Percentiles rank a stretch among this genome's conserved stretches.
Conservation (phyloP, 2,888 invertebrate species). For the Drosophila merina region DNA sequence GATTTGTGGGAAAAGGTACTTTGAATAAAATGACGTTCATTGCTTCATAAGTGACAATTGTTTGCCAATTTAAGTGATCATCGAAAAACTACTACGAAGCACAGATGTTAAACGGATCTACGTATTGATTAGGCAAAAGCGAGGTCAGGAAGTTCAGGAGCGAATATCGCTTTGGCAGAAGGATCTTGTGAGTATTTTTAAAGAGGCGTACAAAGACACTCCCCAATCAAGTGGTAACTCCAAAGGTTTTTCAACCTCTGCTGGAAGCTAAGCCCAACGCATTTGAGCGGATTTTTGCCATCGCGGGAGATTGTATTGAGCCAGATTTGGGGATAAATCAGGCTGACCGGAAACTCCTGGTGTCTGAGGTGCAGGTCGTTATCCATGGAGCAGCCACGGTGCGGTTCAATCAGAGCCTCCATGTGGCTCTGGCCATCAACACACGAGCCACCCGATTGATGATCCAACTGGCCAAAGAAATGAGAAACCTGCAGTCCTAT, state of each 20-base stretch:
- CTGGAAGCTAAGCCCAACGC: constrained; percentile 69
- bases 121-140: constrained; percentile 18
- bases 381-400: constrained; percentile 97
- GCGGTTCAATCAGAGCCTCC: constrained; percentile 88
- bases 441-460: constrained; percentile 88
- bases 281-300: constrained; percentile 60
- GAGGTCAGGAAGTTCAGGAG: constrained; percentile 85
- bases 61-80: constrained; percentile 17
- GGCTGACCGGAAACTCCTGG: constrained; percentile 77
- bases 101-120: constrained; percentile 40
- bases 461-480: constrained; percentile 86
- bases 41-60: background rate
- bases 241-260: constrained; percentile 29
- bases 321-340: constrained; percentile 81
- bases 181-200: constrained; percentile 85
- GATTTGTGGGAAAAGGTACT: constrained; percentile 39
- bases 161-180: constrained; percentile 88
- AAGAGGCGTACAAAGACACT: background rate
- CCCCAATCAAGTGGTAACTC: background rate
- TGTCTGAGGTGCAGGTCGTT: constrained; percentile 85
- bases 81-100: constrained; percentile 38
- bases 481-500: constrained; percentile 85
- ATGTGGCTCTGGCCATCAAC: constrained; percentile 88
- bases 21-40: no score
- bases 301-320: constrained; percentile 82